Evolutionary conservation across 2,888 invertebrate genomes (phyloP).

Genomic region (Watsonalla binaria): DNA sequence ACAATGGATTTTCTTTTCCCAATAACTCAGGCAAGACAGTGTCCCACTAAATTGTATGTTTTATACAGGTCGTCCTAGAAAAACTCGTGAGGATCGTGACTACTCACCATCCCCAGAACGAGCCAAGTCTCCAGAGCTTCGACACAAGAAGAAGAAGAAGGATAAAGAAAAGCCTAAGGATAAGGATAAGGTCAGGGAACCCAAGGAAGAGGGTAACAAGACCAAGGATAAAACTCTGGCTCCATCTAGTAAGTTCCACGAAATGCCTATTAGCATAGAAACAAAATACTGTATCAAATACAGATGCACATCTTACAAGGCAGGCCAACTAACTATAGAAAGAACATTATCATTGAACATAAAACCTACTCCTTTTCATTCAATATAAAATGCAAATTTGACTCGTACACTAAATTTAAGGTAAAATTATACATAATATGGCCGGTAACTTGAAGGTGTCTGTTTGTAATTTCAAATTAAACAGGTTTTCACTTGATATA

Average conservation of each 20-base stretch:
- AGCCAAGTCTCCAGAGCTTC: conserved; percentile 47
- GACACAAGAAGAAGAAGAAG: conserved; percentile 62
- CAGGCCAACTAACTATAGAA: too few species aligned
- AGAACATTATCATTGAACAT: too few species aligned
- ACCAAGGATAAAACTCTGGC: conserved; percentile 71
- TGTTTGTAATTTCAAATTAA: too few species aligned
- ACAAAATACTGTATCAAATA: too few species aligned
- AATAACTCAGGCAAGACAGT: neutral
- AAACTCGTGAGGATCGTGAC: conserved; percentile 43
- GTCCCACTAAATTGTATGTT: neutral
- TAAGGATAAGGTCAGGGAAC: conserved; percentile 43
- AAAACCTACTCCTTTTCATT: too few species aligned
- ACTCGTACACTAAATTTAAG: too few species aligned
- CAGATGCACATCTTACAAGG: neutral
- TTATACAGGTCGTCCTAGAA: conserved; percentile 49
- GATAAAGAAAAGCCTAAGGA: conserved; percentile 50
- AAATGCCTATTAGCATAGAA: neutral
- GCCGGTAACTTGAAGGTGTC: too few species aligned
- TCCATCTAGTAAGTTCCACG: conserved; percentile 59
- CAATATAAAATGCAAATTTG: too few species aligned
- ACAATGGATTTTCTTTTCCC: too few species aligned
- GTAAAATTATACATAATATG: too few species aligned
- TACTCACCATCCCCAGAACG: conserved; percentile 60
- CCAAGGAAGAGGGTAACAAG: conserved; percentile 51
- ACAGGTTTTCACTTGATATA: too few species aligned